Evolutionary conservation across 2,797 vertebrate genomes (phyloP).

Genomic region (Gymnoscopelus microlampas): DNA sequence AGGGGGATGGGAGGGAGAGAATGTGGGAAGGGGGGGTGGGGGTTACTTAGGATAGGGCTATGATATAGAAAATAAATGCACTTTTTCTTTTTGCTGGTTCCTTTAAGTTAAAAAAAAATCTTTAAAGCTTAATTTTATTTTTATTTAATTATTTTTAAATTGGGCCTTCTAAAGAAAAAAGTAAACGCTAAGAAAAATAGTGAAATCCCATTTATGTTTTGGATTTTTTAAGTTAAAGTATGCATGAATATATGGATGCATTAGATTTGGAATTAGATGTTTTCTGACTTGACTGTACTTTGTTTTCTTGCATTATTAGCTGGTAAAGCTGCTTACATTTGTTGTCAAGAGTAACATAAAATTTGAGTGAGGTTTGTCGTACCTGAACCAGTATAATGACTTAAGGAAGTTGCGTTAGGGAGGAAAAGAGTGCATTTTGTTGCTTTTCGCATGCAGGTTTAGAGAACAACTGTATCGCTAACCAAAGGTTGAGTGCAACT

Average conservation of each 20-base stretch:
- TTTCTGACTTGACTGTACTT: slow-evolving; percentile 81
- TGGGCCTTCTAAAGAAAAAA: slow-evolving; percentile 78
- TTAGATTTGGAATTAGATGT: slow-evolving; percentile 83
- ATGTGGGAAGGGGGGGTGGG: slow-evolving; percentile 60
- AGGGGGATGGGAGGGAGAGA: slow-evolving; percentile 65
- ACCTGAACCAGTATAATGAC: slow-evolving; percentile 77
- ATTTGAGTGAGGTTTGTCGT: slow-evolving; percentile 78
- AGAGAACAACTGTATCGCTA: slow-evolving; percentile 82
- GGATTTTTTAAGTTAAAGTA: slow-evolving; percentile 75
- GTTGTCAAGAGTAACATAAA: slow-evolving; percentile 80
- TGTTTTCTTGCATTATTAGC: slow-evolving; percentile 76
- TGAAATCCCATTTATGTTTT: slow-evolving; percentile 82
- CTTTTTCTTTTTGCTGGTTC: slow-evolving; percentile 92
- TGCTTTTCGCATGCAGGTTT: slow-evolving; percentile 78
- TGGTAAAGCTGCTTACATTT: slow-evolving; percentile 83
- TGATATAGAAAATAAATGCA: slow-evolving; percentile 93
- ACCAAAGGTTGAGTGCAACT: slow-evolving; percentile 92
- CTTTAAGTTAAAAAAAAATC: slow-evolving; percentile 72
- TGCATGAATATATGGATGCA: slow-evolving; percentile 87
- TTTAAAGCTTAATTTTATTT: slow-evolving; percentile 75
- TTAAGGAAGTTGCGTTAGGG: slow-evolving; percentile 70
- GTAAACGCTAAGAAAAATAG: slow-evolving; percentile 73
- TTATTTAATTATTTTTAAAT: slow-evolving; percentile 70
- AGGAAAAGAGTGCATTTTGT: slow-evolving; percentile 86
- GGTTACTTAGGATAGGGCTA: slow-evolving; percentile 61